These are phyloP conservation scores for Neoitamus cyanurus DNA, from an alignment of 2,888 invertebrate genomes.

Conservation along the genomic window DNA sequence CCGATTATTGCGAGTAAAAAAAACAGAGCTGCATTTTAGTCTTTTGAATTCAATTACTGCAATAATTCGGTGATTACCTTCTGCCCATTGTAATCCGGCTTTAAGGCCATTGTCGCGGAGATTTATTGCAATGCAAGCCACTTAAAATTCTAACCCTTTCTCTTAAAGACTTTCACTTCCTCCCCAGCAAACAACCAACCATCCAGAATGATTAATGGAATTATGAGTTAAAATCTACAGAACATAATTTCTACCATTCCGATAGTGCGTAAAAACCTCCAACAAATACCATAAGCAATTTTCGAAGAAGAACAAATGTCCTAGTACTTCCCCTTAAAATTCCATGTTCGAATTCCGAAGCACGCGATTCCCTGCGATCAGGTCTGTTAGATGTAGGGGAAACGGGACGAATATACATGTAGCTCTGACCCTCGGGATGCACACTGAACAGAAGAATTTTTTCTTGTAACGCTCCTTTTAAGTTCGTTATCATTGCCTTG, in stretches of 20 bases:
- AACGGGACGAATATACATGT: background rate
- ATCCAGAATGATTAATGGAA: constrained; percentile 21
- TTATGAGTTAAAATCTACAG: background rate
- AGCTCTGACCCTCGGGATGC: background rate
- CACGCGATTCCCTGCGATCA: background rate
- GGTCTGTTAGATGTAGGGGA: background rate
- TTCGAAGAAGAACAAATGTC: background rate
- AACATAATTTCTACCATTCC: background rate
- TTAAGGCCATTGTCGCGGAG: background rate
- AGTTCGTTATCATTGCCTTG: constrained; percentile 13
- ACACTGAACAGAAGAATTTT: background rate
- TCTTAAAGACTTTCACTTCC: background rate
- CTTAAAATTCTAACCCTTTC: background rate
- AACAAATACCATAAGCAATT: background rate
- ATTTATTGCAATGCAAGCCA: background rate
- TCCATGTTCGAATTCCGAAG: background rate
- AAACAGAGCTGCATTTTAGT: background rate
- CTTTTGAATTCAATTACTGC: background rate
- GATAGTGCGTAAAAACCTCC: background rate
- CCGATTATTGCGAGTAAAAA: too few relatives aligned
- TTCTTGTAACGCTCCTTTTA: constrained; percentile 24
- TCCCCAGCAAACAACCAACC: background rate
- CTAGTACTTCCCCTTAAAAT: background rate
- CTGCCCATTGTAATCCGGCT: background rate
- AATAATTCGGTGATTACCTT: background rate